Evolutionary conservation across 1,140 invertebrate species (phyloP).

Genomic region (Drosophila ironensis): DNA sequence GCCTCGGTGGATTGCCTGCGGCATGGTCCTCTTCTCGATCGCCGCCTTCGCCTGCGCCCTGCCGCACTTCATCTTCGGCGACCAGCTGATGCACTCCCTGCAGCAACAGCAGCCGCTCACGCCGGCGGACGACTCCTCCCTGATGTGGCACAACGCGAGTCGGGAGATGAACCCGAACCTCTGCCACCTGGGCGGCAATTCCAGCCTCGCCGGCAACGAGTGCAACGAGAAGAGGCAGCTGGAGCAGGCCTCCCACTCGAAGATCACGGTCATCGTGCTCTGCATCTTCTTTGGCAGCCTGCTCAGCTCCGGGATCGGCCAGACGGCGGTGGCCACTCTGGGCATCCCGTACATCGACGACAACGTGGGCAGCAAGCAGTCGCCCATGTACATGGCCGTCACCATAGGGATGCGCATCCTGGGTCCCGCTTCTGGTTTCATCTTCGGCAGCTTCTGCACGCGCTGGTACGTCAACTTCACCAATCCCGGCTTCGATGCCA

Average conservation of each 20-base stretch:
- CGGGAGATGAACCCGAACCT: slow-evolving; percentile 67
- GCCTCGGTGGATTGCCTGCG: slow-evolving; percentile 97
- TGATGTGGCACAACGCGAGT: slow-evolving; percentile 40
- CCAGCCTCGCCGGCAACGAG: slow-evolving; percentile 63
- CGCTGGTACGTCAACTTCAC: slow-evolving; percentile 92
- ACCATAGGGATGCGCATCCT: slow-evolving; percentile 95
- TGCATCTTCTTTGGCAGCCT: slow-evolving; percentile 93
- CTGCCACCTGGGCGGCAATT: slow-evolving; percentile 57
- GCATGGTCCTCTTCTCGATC: slow-evolving; percentile 94
- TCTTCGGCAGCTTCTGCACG: slow-evolving; percentile 95
- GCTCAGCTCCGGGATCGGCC: slow-evolving; percentile 94
- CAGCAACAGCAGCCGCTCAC: slow-evolving; percentile 10
- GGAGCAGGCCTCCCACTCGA: slow-evolving; percentile 87
- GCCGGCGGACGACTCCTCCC: not conserved
- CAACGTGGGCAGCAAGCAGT: slow-evolving; percentile 95
- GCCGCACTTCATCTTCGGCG: slow-evolving; percentile 91
- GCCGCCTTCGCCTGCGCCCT: slow-evolving; percentile 93
- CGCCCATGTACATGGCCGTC: slow-evolving; percentile 96
- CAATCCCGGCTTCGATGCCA: slow-evolving; percentile 89
- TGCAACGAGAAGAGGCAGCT: slow-evolving; percentile 84
- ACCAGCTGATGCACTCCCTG: slow-evolving; percentile 84
- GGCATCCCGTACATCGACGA: slow-evolving; percentile 97
- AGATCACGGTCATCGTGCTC: slow-evolving; percentile 90
- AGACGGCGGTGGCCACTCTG: slow-evolving; percentile 95
- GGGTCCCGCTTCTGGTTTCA: slow-evolving; percentile 94